Percentiles rank a stretch among this genome's conserved stretches.
Conservation (phyloP, 2,113 vertebrate species). For the Lepisosteus oculatus region DNA sequence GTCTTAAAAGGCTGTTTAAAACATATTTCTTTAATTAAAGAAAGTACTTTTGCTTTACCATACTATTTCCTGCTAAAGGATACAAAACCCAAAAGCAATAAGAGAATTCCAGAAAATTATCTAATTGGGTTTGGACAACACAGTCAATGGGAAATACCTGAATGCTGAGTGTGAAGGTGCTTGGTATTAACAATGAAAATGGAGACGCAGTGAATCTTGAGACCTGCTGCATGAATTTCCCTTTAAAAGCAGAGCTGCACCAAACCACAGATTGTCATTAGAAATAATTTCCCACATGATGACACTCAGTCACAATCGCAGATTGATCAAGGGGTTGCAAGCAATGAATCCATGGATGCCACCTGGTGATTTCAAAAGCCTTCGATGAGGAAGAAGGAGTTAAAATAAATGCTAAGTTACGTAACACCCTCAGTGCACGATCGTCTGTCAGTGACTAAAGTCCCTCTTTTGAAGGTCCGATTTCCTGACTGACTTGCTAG, state of each 20-base stretch:
- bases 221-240: no score
- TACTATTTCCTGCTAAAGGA: neutral
- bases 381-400: neutral
- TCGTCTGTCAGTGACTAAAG: neutral
- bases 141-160: no score
- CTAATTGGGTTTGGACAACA: no score
- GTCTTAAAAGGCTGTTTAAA: neutral
- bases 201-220: no score
- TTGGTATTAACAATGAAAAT: no score
- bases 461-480: neutral
- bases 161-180: no score
- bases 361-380: slow-evolving; percentile 13
- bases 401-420: slow-evolving; percentile 3
- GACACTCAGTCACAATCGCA: neutral
- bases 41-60: no score
- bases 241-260: neutral
- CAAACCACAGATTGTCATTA: neutral
- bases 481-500: neutral
- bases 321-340: neutral
- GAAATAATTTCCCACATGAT: neutral
- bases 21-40: no score
- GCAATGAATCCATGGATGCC: neutral
- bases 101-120: no score
- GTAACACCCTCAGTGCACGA: neutral
- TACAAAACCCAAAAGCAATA: neutral